Evolutionary conservation across 2,113 vertebrate species (phyloP).

Genomic region (Microcebus ravelobensis): DNA sequence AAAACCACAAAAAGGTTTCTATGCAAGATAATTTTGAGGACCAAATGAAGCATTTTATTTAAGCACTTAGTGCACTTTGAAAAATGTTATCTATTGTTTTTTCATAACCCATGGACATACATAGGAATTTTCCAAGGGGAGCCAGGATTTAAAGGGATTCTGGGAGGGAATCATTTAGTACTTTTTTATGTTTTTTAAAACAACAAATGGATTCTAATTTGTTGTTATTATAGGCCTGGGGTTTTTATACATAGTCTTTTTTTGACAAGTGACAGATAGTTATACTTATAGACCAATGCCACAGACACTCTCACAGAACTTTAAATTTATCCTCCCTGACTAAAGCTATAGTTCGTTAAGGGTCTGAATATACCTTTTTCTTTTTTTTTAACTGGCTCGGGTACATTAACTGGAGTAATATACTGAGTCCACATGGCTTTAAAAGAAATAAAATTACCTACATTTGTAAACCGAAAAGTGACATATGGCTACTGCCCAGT

Average conservation of each 20-base stretch:
- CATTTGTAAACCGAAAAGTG: constrained; percentile 70
- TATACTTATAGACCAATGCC: not conserved
- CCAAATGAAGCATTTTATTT: not conserved
- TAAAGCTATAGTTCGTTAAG: not conserved
- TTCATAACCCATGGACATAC: not conserved
- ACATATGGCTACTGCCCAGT: constrained; percentile 23
- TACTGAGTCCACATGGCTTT: not conserved
- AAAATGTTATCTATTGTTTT: not conserved
- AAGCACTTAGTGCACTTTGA: not conserved
- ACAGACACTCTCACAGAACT: not conserved
- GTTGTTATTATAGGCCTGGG: not conserved
- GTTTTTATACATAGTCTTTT: not conserved
- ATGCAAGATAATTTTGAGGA: not conserved
- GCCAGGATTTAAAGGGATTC: not conserved
- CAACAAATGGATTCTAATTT: constrained; percentile 6
- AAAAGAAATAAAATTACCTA: constrained; percentile 64
- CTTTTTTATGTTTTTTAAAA: constrained; percentile 23
- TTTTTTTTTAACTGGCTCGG: not conserved
- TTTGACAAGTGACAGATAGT: not conserved
- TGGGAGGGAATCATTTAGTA: not conserved
- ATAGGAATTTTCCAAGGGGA: not conserved
- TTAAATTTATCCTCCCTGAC: not conserved
- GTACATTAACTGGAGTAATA: not conserved
- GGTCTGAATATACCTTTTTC: not conserved
- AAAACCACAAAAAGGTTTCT: not conserved